Conservation (phyloP, 2,797 vertebrate species). For the Leptatherina wallacei region DNA sequence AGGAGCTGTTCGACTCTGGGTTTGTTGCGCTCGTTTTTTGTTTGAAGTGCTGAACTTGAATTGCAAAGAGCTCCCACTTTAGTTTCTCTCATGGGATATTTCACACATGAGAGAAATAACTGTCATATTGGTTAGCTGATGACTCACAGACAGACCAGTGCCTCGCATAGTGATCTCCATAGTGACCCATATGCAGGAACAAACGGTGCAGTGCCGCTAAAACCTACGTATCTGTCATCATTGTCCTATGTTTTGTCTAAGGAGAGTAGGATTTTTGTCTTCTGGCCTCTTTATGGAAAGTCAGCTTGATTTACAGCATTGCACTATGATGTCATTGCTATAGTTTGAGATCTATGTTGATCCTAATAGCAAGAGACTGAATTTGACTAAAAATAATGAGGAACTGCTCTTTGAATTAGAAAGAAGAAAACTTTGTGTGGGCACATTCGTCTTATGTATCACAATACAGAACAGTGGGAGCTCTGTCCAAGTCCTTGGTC, state of each 20-base stretch:
- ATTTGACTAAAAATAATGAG: slow-evolving; percentile 64
- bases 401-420: slow-evolving; percentile 40
- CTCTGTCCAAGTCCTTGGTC: slow-evolving; percentile 71
- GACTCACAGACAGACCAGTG: slow-evolving; percentile 7
- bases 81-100: not conserved
- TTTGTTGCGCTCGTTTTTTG: not conserved
- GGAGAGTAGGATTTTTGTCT: slow-evolving; percentile 31
- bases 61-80: not conserved
- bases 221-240: slow-evolving; percentile 2
- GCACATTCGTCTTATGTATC: slow-evolving; percentile 57
- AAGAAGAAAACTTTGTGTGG: slow-evolving; percentile 33
- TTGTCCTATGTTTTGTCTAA: slow-evolving; percentile 29
- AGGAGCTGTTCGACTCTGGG: slow-evolving; percentile 15
- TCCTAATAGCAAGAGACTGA: slow-evolving; percentile 61
- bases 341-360: slow-evolving; percentile 51
- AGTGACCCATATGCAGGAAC: not conserved
- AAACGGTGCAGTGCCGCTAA: not conserved
- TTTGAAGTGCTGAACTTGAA: slow-evolving; percentile 16
- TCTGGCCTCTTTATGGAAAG: slow-evolving; percentile 43
- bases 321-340: slow-evolving; percentile 59
- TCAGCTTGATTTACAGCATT: slow-evolving; percentile 46
- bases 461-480: slow-evolving; percentile 68
- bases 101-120: slow-evolving; percentile 25
- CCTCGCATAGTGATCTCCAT: not conserved
- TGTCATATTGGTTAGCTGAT: slow-evolving; percentile 21